These are phyloP conservation scores for Calephelis perditalis DNA, from an alignment of 2,888 invertebrate genomes.

Conservation along the genomic window DNA sequence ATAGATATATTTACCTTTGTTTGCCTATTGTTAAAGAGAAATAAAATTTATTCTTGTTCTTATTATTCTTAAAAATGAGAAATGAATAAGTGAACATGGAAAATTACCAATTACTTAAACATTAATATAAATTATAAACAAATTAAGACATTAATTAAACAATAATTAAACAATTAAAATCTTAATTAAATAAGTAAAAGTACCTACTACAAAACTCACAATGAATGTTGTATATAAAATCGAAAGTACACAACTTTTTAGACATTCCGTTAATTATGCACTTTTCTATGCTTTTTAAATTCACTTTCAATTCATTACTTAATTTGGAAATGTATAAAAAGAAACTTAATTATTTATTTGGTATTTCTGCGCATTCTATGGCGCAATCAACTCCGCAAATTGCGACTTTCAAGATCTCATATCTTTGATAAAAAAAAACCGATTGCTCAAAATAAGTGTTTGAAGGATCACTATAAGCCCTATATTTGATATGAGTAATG, in stretches of 20 bases:
- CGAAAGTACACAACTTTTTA: background rate
- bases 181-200: background rate
- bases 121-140: no score
- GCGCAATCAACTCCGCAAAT: background rate
- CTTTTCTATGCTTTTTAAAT: conserved; percentile 5
- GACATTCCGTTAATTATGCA: background rate
- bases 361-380: background rate
- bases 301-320: conserved; percentile 4
- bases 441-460: background rate
- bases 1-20: no score
- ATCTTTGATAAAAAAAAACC: background rate
- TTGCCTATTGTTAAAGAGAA: no score
- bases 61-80: no score
- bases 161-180: no score
- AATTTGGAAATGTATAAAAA: conserved; percentile 4
- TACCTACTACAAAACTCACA: background rate
- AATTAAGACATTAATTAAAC: no score
- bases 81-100: no score
- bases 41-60: no score
- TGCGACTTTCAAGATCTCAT: background rate
- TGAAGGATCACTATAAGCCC: no score
- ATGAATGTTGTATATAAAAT: background rate
- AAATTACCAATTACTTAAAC: no score
- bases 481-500: no score
- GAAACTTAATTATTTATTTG: background rate